Evolutionary conservation across 2,797 vertebrate genomes (phyloP).

Genomic region (Pseudocheirus occidentalis): DNA sequence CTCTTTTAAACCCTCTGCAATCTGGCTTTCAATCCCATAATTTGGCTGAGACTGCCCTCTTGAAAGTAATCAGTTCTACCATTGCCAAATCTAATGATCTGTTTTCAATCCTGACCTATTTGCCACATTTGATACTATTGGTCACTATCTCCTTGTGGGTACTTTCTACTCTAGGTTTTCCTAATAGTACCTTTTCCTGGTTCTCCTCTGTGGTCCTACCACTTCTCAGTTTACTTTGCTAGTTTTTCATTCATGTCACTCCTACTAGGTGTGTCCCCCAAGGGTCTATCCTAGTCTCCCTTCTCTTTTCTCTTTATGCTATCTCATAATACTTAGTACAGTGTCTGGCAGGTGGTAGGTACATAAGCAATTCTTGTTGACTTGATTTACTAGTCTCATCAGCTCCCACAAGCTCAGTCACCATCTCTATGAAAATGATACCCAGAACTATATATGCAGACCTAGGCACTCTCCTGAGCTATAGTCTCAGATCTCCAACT

Average conservation of each 20-base stretch:
- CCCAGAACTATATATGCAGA: background rate
- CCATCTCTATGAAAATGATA: background rate
- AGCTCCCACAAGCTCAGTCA: background rate
- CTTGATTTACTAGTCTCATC: background rate
- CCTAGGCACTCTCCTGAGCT: background rate
- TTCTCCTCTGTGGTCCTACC: background rate
- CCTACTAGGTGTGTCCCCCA: background rate
- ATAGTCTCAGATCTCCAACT: background rate
- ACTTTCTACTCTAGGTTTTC: background rate
- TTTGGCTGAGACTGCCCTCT: background rate
- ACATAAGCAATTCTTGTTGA: background rate
- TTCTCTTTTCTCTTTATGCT: background rate
- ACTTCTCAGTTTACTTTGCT: background rate
- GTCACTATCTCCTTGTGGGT: background rate
- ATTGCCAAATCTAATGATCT: background rate
- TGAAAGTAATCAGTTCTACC: background rate
- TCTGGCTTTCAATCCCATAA: background rate
- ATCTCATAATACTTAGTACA: too few relatives aligned
- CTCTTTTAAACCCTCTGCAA: background rate
- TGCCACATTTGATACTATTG: background rate
- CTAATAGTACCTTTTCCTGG: background rate
- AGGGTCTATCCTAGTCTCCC: background rate
- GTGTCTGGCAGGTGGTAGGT: background rate
- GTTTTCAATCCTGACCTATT: background rate
- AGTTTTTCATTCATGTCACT: background rate